These are phyloP conservation scores for Phoebastria nigripes DNA, from an alignment of 2,797 vertebrate genomes.

Conservation along the genomic window DNA sequence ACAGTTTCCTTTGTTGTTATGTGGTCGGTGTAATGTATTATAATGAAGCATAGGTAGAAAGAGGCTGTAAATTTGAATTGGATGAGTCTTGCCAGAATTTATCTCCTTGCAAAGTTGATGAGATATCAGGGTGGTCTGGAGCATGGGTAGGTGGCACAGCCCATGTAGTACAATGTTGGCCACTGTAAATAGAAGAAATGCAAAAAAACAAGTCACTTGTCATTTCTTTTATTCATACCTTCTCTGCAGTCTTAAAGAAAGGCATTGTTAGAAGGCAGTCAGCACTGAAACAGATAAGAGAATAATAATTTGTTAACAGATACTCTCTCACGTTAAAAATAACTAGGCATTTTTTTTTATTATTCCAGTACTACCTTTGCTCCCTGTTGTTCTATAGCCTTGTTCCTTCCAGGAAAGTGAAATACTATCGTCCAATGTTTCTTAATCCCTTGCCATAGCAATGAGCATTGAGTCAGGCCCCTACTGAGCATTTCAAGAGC, in stretches of 20 bases:
- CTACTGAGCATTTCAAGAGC: not conserved
- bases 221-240: not conserved
- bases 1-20: constrained; percentile 26
- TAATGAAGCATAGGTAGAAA: constrained; percentile 23
- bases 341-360: not conserved
- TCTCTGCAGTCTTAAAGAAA: not conserved
- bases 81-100: constrained; percentile 19
- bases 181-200: not conserved
- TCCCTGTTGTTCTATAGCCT: constrained; percentile 12
- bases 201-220: not conserved
- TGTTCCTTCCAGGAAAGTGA: constrained; percentile 45
- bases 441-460: constrained; percentile 12
- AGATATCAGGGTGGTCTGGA: not conserved
- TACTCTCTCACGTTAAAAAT: not conserved
- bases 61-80: constrained; percentile 6
- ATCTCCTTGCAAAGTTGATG: constrained; percentile 5
- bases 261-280: not conserved
- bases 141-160: not conserved
- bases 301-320: constrained; percentile 13
- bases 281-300: not conserved
- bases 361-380: constrained; percentile 11
- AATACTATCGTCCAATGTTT: not conserved
- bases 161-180: not conserved
- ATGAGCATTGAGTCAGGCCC: not conserved
- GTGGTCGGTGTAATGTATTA: constrained; percentile 1